Percentiles rank a stretch among this genome's conserved stretches.
phyloP scores from a whole-genome alignment of 2,113 vertebrate genomes.

The Rhinogobius similis region DNA sequence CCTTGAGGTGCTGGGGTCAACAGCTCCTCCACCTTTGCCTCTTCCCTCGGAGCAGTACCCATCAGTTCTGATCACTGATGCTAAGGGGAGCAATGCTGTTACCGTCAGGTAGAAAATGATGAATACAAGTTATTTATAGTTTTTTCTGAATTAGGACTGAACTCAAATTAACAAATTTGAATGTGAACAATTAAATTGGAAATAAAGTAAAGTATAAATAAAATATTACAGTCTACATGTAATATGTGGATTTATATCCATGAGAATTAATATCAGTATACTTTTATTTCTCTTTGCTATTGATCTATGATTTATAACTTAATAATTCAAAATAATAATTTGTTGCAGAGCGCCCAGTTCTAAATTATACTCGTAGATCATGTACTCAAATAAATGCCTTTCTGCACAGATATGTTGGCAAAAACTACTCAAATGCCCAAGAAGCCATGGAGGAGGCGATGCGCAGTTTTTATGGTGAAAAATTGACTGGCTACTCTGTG shows the following conservation, averaged over 20 bases:
- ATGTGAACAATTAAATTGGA: no score
- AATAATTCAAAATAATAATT: no score
- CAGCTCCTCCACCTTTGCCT: slow-evolving; percentile 76
- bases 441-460: slow-evolving; percentile 90
- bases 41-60: slow-evolving; percentile 82
- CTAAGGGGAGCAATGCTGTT: slow-evolving; percentile 82
- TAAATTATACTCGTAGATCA: background rate
- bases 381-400: background rate
- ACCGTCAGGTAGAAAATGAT: slow-evolving; percentile 87
- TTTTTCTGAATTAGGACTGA: background rate
- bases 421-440: slow-evolving; percentile 86
- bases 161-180: background rate
- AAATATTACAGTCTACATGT: no score
- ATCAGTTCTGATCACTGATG: slow-evolving; percentile 86
- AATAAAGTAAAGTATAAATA: no score
- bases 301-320: no score
- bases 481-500: slow-evolving; percentile 33
- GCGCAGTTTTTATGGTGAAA: slow-evolving; percentile 81
- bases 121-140: no score
- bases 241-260: no score
- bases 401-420: slow-evolving; percentile 85
- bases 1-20: slow-evolving; percentile 28
- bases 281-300: no score
- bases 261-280: no score
- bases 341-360: background rate